Conservation (phyloP, 2,113 vertebrate species). For the Xenus cinereus region DNA sequence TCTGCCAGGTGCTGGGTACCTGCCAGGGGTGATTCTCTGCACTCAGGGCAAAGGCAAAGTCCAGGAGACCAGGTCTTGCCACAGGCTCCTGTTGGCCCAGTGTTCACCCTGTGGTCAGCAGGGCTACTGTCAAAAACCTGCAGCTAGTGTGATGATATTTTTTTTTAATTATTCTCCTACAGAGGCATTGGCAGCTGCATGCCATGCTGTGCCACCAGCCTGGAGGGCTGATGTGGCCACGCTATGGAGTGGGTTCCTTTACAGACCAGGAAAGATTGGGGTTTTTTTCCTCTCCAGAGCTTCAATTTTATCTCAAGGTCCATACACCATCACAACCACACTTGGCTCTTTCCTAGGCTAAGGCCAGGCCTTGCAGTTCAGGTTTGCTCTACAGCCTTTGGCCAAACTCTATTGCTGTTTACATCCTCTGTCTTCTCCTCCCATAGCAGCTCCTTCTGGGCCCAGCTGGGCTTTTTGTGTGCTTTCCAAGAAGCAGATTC, state of each 20-base stretch:
- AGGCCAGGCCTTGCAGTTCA: background rate
- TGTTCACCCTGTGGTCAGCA: rapidly evolving
- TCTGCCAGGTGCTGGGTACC: background rate
- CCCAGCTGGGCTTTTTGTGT: background rate
- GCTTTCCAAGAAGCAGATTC: background rate
- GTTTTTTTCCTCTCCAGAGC: background rate
- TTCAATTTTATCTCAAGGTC: background rate
- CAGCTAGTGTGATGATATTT: background rate
- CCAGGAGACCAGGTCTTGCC: background rate
- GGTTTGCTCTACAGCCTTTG: background rate
- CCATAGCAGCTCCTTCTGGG: background rate
- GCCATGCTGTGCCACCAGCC: background rate
- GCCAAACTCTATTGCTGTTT: background rate
- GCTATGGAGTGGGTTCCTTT: background rate
- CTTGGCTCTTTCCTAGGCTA: background rate
- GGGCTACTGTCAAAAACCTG: background rate
- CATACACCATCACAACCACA: background rate
- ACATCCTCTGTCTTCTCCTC: background rate
- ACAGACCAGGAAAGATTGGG: background rate
- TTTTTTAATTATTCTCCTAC: background rate
- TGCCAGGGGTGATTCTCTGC: rapidly evolving
- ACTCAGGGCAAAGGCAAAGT: background rate
- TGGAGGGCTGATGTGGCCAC: background rate
- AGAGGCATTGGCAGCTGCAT: background rate
- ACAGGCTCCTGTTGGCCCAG: background rate